These are phyloP conservation scores for Whitmania pigra DNA, from an alignment of 1,140 invertebrate genomes.

Conservation along the genomic window DNA sequence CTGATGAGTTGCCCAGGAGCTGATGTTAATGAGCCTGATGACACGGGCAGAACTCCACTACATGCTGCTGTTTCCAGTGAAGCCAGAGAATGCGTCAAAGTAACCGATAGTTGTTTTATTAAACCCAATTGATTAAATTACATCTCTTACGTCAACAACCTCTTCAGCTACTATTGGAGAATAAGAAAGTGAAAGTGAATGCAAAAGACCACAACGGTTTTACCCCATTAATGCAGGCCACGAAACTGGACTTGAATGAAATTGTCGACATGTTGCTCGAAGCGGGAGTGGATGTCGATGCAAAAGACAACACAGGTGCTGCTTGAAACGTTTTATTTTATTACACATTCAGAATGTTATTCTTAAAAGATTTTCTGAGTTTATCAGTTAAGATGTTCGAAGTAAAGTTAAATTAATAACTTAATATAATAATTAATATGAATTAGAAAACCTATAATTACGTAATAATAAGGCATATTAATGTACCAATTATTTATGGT, in stretches of 20 bases:
- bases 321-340: no score
- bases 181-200: slow-evolving; percentile 4
- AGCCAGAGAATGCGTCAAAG: background rate
- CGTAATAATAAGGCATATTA: no score
- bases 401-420: no score
- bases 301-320: slow-evolving; percentile 4
- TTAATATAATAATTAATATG: no score
- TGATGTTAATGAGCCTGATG: background rate
- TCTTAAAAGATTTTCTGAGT: no score
- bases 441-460: no score
- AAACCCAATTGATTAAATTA: background rate
- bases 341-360: no score
- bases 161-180: slow-evolving; percentile 1
- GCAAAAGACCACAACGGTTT: slow-evolving; percentile 6
- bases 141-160: background rate
- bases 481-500: no score
- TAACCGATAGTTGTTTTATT: background rate
- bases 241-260: background rate
- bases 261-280: slow-evolving; percentile 1
- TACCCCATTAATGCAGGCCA: background rate
- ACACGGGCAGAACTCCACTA: background rate
- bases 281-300: slow-evolving; percentile 2
- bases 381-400: no score
- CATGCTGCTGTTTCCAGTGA: background rate
- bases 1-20: background rate